Evolutionary conservation across 2,888 invertebrate genomes (phyloP).

Genomic region (Mesochorus sp.): DNA sequence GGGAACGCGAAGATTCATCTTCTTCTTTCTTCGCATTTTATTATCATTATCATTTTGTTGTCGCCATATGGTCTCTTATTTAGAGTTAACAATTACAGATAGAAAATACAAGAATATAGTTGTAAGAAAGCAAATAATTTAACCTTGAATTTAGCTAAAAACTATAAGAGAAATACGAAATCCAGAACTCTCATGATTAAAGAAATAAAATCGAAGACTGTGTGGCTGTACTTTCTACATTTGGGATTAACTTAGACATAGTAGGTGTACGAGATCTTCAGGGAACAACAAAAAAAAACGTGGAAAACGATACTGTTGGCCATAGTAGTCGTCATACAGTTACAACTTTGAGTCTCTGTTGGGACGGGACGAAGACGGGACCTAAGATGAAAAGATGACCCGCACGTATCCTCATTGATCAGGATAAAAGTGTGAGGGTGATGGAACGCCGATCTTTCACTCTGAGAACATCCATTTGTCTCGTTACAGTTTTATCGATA

Average conservation of each 20-base stretch:
- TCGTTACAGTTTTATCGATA: constrained; percentile 79
- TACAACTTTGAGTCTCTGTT: constrained; percentile 71
- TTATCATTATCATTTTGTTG: no score
- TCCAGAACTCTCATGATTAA: no score
- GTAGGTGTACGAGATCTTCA: no score
- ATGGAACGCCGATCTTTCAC: constrained; percentile 40
- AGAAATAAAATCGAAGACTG: no score
- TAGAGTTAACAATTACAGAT: no score
- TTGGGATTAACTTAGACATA: no score
- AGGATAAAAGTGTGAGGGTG: constrained; percentile 31
- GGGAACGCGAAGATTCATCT: background rate
- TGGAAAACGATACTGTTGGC: background rate
- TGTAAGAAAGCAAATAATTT: no score
- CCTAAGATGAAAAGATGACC: constrained; percentile 43
- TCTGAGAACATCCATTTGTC: constrained; percentile 75
- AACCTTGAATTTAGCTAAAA: no score
- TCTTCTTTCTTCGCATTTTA: background rate
- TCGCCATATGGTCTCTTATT: no score
- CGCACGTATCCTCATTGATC: constrained; percentile 27
- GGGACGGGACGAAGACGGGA: constrained; percentile 43
- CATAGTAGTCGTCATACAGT: constrained; percentile 50
- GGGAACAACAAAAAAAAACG: background rate
- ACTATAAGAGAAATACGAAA: no score
- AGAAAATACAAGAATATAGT: no score
- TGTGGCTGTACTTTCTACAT: no score